A percentile compares a stretch with the other conserved stretches of the same genome.
Conservation (phyloP, 1,140 invertebrate genomes). For the Medauroidea extradentata region DNA sequence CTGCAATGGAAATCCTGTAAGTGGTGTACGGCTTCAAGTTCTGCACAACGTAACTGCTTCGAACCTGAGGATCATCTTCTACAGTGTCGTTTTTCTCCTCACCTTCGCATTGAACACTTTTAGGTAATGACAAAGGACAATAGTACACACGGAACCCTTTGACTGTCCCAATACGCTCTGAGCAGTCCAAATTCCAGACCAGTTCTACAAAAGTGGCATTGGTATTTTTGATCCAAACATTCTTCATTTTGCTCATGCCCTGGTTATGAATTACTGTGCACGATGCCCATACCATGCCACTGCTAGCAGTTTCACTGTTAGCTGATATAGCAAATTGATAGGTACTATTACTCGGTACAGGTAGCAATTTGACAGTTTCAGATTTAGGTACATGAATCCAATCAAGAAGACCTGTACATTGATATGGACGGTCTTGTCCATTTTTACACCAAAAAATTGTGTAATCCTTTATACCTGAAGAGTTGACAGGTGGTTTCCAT, state of each 20-base stretch:
- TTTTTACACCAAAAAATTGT: conserved; percentile 71
- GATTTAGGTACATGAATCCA: conserved; percentile 50
- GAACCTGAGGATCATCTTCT: conserved; percentile 34
- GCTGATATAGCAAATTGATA: conserved; percentile 69
- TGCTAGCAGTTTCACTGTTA: conserved; percentile 57
- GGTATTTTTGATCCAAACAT: conserved; percentile 54
- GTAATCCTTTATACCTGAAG: conserved; percentile 47
- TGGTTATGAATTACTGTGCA: conserved; percentile 68
- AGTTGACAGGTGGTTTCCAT: conserved; percentile 53
- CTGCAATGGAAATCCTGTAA: conserved; percentile 68
- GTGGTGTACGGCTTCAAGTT: conserved; percentile 69
- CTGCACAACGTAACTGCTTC: conserved; percentile 18
- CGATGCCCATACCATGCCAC: conserved; percentile 71
- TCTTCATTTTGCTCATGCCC: conserved; percentile 59
- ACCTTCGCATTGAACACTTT: conserved; percentile 44
- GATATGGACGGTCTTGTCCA: conserved; percentile 53
- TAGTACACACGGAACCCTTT: conserved; percentile 63
- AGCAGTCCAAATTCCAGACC: conserved; percentile 66
- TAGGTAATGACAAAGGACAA: conserved; percentile 56
- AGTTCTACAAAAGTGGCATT: conserved; percentile 56
- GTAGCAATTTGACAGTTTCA: conserved; percentile 47
- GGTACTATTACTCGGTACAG: conserved; percentile 45
- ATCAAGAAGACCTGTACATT: conserved; percentile 54
- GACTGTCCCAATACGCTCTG: conserved; percentile 58
- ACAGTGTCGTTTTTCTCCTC: conserved; percentile 46